Base-by-base conservation (phyloP, 2,797 vertebrate genomes). In the Acanthiza pusilla region DNA sequence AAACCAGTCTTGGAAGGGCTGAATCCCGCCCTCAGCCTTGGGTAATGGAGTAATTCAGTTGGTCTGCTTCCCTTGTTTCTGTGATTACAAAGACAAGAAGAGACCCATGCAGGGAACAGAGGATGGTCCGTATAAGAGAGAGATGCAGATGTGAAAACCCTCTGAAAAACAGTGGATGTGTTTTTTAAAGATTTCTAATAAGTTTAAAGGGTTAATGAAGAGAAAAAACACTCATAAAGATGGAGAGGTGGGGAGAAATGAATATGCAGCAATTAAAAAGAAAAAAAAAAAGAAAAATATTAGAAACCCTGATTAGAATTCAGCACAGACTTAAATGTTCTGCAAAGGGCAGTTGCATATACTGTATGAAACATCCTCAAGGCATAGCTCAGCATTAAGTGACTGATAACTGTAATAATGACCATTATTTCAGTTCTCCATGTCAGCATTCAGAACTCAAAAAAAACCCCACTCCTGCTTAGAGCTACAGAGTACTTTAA, bases 381-480 rank as follows among this genome's bases (percentile, higher is more conserved):
- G 84, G 68, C 84, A 88, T n/a, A 80, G 30, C 42, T 88, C 57
- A 62, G 72, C 77, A 71, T 68, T 79, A 80, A 89, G 40, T 57
- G 34, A 83, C 57, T 80, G 61, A 85, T 93, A 67, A 80, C 81
- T 92, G 17, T 51, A 91, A 83, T 89, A 96, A 85, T 88, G 61
- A 80, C 68, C 57, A 58, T 85, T 91, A 88, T 85, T 94, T 91
- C 75, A 74, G 26, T 89, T 85, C 63, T 89, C 43, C 21, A 9
- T 89, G 72, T 91, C 81, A 94, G 61, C 43, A 62, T 88, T 95
- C 48, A 85, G 78, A 89, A 67, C 57, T 32, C 77, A 75, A 94
- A 87, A 93, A 93, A 38, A 3, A n/a, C n/a, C n/a, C n/a, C 10
- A 61, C 27, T 85, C 26, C 57, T 71, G 77, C 84, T 93, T 82